A percentile compares a stretch with the other conserved stretches of the same genome.
phyloP scores from a whole-genome alignment of 1,140 invertebrate genomes.

The Penaeus chinensis region DNA sequence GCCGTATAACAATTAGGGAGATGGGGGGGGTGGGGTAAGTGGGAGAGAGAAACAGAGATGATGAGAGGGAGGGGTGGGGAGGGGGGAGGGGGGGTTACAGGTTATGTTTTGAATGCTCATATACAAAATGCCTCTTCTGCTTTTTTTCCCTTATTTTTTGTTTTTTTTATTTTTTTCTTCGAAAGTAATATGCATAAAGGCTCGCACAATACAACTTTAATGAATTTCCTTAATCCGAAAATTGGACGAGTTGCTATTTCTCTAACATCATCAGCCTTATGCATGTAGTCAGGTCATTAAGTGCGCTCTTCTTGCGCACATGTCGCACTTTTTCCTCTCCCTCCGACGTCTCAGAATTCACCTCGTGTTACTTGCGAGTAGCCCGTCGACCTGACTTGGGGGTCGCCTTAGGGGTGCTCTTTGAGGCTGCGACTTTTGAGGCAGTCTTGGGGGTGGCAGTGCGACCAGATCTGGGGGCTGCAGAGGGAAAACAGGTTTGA shows the following conservation, averaged over 20 bases:
- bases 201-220: conserved; percentile 9
- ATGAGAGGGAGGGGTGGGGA: background rate
- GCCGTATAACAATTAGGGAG: background rate
- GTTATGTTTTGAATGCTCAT: conserved; percentile 13
- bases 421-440: background rate
- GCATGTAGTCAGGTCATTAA: conserved; percentile 45
- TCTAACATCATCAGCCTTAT: conserved; percentile 41
- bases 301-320: conserved; percentile 15
- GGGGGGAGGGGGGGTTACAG: background rate
- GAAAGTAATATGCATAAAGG: conserved; percentile 27
- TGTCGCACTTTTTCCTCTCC: no score
- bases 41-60: background rate
- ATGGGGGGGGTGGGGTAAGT: background rate
- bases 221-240: conserved; percentile 27
- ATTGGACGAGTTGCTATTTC: conserved; percentile 43
- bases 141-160: background rate
- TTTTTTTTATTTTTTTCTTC: no score
- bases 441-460: background rate
- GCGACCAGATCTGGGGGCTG: background rate
- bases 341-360: background rate
- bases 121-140: conserved; percentile 24
- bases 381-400: conserved; percentile 10
- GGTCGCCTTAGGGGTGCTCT: conserved; percentile 13
- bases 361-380: conserved; percentile 3
- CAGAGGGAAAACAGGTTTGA: no score